Evolutionary conservation across 1,140 invertebrate species (phyloP).

Genomic region (Rhagoletis zephyria): DNA sequence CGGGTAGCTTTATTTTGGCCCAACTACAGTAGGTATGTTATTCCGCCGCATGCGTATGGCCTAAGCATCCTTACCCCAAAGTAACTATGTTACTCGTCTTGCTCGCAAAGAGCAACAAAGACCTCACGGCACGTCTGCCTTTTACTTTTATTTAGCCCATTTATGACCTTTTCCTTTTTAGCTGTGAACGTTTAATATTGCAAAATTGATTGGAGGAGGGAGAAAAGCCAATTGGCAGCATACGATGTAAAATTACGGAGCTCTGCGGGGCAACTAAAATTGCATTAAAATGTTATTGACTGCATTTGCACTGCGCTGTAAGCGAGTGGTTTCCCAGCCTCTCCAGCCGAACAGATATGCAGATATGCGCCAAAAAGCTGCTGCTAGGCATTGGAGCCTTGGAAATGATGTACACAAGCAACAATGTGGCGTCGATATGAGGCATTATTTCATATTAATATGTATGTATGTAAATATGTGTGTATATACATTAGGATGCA

Average conservation of each 20-base stretch:
- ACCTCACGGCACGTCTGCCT: background rate
- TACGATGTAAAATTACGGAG: slow-evolving; percentile 2
- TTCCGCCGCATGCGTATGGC: slow-evolving; percentile 3
- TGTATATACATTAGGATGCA: background rate
- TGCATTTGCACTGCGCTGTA: background rate
- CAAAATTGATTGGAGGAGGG: background rate
- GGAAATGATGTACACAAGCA: background rate
- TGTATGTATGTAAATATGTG: background rate
- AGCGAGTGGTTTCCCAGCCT: background rate
- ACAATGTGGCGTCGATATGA: background rate
- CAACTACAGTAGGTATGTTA: background rate
- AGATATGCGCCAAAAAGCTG: background rate
- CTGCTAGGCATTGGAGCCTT: background rate
- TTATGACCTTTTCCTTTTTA: background rate
- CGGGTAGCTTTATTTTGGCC: background rate
- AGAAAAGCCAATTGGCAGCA: background rate
- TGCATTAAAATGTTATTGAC: slow-evolving; percentile 40
- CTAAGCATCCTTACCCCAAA: background rate
- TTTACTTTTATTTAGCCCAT: background rate
- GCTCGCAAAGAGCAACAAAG: background rate
- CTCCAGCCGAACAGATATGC: background rate
- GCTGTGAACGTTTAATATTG: slow-evolving; percentile 1
- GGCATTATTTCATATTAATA: background rate
- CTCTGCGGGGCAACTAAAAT: slow-evolving; percentile 42
- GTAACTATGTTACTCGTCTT: too few species aligned